Percentiles rank a stretch among this genome's conserved stretches.
Conservation (phyloP, 2,797 vertebrate genomes). For the Gastrophryne carolinensis region DNA sequence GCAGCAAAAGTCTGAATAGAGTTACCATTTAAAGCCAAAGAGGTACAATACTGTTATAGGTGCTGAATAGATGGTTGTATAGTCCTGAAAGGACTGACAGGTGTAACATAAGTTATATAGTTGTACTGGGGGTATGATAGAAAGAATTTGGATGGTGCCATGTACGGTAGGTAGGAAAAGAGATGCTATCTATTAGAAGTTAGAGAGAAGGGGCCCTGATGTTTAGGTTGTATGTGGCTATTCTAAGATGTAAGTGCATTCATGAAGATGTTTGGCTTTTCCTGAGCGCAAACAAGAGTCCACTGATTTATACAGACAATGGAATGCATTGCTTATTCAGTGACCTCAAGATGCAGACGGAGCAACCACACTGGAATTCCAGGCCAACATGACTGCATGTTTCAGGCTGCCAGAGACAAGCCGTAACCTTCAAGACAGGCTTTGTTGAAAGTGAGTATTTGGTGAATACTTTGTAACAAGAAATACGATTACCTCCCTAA, state of each 20-base stretch:
- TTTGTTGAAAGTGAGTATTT: slow-evolving; percentile 29
- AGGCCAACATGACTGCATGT: slow-evolving; percentile 22
- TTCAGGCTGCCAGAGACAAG: slow-evolving; percentile 37
- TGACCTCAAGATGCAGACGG: slow-evolving; percentile 38
- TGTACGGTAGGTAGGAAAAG: too few relatives aligned
- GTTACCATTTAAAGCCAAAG: too few relatives aligned
- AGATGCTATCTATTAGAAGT: too few relatives aligned
- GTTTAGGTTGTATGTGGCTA: too few relatives aligned
- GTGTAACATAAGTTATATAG: too few relatives aligned
- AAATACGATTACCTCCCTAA: slow-evolving; percentile 2
- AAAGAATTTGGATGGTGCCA: too few relatives aligned
- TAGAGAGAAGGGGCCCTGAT: too few relatives aligned
- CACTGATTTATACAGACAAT: slow-evolving; percentile 48
- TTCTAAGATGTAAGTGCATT: neutral
- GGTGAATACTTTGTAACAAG: slow-evolving; percentile 9
- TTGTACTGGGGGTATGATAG: too few relatives aligned
- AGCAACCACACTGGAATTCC: slow-evolving; percentile 49
- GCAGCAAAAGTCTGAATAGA: too few relatives aligned
- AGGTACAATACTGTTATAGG: too few relatives aligned
- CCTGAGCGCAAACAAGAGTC: slow-evolving; percentile 43
- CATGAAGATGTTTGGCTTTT: slow-evolving; percentile 23
- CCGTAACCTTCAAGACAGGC: slow-evolving; percentile 29
- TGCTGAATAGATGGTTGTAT: too few relatives aligned
- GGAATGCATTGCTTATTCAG: slow-evolving; percentile 51
- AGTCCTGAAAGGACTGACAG: too few relatives aligned